Conservation (phyloP, 2,888 invertebrate genomes). For the Panzeria rudis region DNA sequence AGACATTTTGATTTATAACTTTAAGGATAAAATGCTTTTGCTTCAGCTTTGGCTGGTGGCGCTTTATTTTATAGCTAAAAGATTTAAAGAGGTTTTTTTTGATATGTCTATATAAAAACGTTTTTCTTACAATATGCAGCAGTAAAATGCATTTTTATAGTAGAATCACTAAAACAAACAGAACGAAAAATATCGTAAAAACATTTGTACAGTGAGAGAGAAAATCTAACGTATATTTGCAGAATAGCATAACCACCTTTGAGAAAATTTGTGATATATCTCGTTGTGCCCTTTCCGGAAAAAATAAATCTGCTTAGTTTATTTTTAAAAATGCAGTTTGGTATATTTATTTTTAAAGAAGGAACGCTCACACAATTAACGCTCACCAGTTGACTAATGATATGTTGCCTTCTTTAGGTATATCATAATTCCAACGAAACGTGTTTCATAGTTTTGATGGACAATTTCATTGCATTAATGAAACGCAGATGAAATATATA, state of each 20-base stretch:
- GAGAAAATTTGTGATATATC: too few relatives aligned
- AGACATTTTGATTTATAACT: conserved; percentile 79
- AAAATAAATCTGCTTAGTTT: too few relatives aligned
- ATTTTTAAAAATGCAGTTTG: too few relatives aligned
- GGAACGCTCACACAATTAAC: too few relatives aligned
- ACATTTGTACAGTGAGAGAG: conserved; percentile 5
- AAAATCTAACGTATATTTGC: background rate
- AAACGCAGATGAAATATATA: too few relatives aligned
- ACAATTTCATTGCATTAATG: too few relatives aligned
- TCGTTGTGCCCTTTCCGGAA: too few relatives aligned
- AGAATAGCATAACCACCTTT: background rate
- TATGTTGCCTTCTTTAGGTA: too few relatives aligned
- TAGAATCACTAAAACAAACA: conserved; percentile 24
- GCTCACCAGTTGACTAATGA: too few relatives aligned
- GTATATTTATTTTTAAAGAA: too few relatives aligned
- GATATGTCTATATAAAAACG: conserved; percentile 40
- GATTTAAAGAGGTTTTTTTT: conserved; percentile 60
- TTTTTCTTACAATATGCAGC: conserved; percentile 27
- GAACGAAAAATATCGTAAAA: conserved; percentile 7
- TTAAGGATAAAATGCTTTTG: conserved; percentile 65
- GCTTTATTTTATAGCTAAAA: conserved; percentile 76
- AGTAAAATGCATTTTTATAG: conserved; percentile 65
- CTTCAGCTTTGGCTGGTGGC: conserved; percentile 64
- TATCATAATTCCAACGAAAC: too few relatives aligned
- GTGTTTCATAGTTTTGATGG: too few relatives aligned